A percentile compares a stretch with the other conserved stretches of the same genome.
Evolutionary conservation across 1,140 invertebrate species (phyloP).

Genomic region (Drosophila watanabei): DNA sequence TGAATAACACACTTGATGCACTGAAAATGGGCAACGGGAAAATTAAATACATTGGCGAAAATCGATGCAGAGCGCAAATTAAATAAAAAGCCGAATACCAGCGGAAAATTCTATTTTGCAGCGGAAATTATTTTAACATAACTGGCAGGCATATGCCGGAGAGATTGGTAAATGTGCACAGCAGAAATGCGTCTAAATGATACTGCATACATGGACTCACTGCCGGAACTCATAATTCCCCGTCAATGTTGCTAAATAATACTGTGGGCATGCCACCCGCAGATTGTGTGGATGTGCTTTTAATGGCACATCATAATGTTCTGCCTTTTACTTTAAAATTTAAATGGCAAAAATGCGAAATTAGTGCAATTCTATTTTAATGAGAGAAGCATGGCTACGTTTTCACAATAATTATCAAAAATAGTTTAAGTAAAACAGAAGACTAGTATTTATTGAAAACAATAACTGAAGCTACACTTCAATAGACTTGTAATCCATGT

Average conservation of each 20-base stretch:
- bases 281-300: neutral
- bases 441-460: too few species aligned
- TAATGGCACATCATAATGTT: neutral
- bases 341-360: neutral
- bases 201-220: slow-evolving; percentile 11
- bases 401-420: neutral
- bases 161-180: slow-evolving; percentile 25
- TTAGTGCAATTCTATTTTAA: neutral
- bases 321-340: neutral
- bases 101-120: slow-evolving; percentile 59
- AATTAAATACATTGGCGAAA: slow-evolving; percentile 40
- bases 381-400: neutral
- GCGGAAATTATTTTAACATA: slow-evolving; percentile 76
- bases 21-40: slow-evolving; percentile 38
- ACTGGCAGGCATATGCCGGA: slow-evolving; percentile 19
- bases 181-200: slow-evolving; percentile 5
- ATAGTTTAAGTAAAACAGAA: neutral
- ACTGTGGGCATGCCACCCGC: neutral
- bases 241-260: slow-evolving; percentile 12
- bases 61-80: slow-evolving; percentile 6
- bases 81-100: slow-evolving; percentile 17
- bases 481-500: slow-evolving; percentile 2
- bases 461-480: neutral
- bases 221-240: slow-evolving; percentile 21
- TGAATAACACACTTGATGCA: slow-evolving; percentile 44